Evolutionary conservation across 2,888 invertebrate species (phyloP).

Genomic region (Enchytraeus crypticus): DNA sequence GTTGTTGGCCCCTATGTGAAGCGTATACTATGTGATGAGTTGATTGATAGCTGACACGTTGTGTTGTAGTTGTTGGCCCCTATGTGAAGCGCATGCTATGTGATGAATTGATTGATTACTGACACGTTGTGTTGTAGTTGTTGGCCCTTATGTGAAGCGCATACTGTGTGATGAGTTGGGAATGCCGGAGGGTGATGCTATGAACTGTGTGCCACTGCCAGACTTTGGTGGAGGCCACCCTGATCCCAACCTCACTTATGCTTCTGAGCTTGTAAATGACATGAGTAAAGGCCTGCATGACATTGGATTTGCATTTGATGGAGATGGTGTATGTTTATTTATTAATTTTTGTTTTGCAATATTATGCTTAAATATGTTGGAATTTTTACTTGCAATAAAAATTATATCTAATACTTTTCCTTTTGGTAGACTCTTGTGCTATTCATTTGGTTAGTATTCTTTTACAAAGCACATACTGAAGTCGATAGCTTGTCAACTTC

Average conservation of each 20-base stretch:
- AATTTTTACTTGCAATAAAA: too few relatives aligned
- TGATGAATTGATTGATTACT: too few relatives aligned
- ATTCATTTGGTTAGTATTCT: too few relatives aligned
- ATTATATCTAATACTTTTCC: too few relatives aligned
- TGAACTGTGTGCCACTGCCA: slow-evolving; percentile 71
- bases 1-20: slow-evolving; percentile 93
- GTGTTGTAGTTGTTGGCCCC: slow-evolving; percentile 77
- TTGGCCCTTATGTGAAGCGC: slow-evolving; percentile 83
- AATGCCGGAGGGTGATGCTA: slow-evolving; percentile 62
- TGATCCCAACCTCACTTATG: slow-evolving; percentile 91
- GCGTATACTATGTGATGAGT: slow-evolving; percentile 74
- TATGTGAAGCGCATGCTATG: too few relatives aligned
- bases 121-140: slow-evolving; percentile 63
- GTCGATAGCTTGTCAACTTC: too few relatives aligned
- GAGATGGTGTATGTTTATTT: slow-evolving; percentile 82
- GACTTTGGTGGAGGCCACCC: slow-evolving; percentile 93
- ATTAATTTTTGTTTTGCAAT: too few relatives aligned
- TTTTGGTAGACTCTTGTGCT: too few relatives aligned
- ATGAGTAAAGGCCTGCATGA: slow-evolving; percentile 60
- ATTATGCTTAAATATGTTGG: too few relatives aligned
- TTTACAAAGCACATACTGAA: too few relatives aligned
- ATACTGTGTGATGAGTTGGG: slow-evolving; percentile 81
- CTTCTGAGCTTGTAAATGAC: slow-evolving; percentile 66
- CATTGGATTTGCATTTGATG: slow-evolving; percentile 95
- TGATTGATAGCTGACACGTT: too few relatives aligned